These are phyloP conservation scores for Leptobrachium ailaonicum DNA, from an alignment of 2,113 vertebrate genomes.

Conservation along the genomic window DNA sequence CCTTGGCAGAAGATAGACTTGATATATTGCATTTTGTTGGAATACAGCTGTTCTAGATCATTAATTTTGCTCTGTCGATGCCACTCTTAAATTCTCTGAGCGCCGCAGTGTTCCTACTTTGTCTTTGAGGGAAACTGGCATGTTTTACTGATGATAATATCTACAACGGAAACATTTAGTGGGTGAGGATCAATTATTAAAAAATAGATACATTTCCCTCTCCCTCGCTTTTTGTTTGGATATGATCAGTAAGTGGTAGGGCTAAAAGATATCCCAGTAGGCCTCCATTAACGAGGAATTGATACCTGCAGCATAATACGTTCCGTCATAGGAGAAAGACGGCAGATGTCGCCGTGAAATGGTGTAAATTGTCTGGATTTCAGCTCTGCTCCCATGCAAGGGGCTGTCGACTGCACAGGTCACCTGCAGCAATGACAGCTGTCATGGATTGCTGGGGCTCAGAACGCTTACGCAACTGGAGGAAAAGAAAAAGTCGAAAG, in stretches of 20 bases:
- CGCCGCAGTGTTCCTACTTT: not conserved
- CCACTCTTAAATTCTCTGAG: not conserved
- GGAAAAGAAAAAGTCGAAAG: not conserved
- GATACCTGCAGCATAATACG: conserved; percentile 35
- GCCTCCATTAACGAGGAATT: conserved; percentile 33
- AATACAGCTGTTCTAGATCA: not conserved
- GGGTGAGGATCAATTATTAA: conserved; percentile 29
- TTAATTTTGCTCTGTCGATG: not conserved
- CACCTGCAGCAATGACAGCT: conserved; percentile 19
- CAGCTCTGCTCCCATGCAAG: not conserved
- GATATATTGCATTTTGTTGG: not conserved
- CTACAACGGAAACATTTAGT: conserved; percentile 19
- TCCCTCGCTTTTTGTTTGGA: not conserved
- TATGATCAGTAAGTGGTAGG: conserved; percentile 18
- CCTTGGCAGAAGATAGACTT: not conserved
- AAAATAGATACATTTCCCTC: conserved; percentile 20
- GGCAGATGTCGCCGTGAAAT: conserved; percentile 46
- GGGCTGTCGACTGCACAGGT: not conserved
- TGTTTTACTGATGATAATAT: not conserved
- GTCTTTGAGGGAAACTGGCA: not conserved
- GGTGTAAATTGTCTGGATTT: conserved; percentile 17
- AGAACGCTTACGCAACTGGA: not conserved
- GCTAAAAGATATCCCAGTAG: conserved; percentile 32
- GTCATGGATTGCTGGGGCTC: not conserved
- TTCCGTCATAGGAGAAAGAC: conserved; percentile 16